A percentile compares a stretch with the other conserved stretches of the same genome.
Evolutionary conservation across 2,113 vertebrate genomes (phyloP).

Genomic region (Arothron firmamentum): DNA sequence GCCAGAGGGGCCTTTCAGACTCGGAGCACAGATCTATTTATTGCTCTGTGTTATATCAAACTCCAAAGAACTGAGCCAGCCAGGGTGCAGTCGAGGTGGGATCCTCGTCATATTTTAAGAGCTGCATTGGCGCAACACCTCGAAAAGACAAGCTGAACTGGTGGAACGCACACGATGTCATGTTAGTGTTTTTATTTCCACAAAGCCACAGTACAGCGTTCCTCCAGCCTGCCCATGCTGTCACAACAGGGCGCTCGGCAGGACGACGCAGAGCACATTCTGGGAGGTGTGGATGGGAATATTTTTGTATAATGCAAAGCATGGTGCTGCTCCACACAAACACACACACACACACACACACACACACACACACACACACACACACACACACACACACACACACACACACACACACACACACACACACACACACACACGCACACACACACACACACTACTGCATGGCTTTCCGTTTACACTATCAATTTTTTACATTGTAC

Average conservation of each 20-base stretch:
- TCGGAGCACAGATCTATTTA: background rate
- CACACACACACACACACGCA: background rate
- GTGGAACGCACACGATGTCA: slow-evolving; percentile 13
- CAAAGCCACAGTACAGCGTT: background rate
- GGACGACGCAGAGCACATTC: slow-evolving; percentile 5
- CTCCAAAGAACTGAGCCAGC: background rate
- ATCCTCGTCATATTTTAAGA: slow-evolving; percentile 7
- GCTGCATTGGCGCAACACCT: slow-evolving; percentile 7
- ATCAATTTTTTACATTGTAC: slow-evolving; percentile 7
- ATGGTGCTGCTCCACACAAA: background rate
- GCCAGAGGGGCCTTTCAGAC: slow-evolving; percentile 34
- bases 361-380: background rate
- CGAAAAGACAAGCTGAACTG: background rate
- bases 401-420: background rate
- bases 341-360: background rate
- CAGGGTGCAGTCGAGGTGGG: background rate
- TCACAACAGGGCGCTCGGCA: slow-evolving; percentile 10
- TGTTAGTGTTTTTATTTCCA: slow-evolving; percentile 10
- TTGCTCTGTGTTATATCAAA: slow-evolving; percentile 2
- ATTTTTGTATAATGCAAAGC: background rate
- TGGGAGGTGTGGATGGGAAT: slow-evolving; percentile 22
- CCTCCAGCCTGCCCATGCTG: slow-evolving; percentile 17
- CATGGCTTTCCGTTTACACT: background rate
- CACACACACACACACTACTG: background rate
- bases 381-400: background rate